Evolutionary conservation across 2,888 invertebrate genomes (phyloP).

Genomic region (Acanthosepion pharaonis): DNA sequence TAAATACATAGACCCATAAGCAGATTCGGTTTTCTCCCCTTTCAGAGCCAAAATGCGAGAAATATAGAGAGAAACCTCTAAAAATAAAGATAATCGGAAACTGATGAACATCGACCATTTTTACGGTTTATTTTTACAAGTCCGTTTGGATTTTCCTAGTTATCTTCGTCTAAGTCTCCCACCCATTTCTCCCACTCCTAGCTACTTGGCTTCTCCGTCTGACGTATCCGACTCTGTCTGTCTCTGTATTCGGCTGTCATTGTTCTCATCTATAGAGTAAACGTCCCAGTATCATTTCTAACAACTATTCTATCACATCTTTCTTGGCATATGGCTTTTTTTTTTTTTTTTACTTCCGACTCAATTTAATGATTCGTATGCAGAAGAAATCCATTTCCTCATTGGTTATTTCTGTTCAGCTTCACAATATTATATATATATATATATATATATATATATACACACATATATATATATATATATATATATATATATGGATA

Average conservation of each 20-base stretch:
- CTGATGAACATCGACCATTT: conserved; percentile 23
- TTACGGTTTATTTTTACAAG: neutral
- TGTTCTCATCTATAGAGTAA: neutral
- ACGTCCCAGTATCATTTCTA: neutral
- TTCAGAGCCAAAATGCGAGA: neutral
- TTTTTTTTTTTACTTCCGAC: neutral
- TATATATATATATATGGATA: neutral
- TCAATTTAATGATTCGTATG: neutral
- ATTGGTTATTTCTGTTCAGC: neutral
- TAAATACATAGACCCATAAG: neutral
- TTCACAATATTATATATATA: neutral
- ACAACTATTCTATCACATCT: neutral
- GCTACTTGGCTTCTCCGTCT: neutral
- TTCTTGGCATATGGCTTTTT: neutral
- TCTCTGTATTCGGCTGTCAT: neutral
- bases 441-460: conserved; percentile 24
- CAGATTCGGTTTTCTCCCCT: too few relatives aligned
- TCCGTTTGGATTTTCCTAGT: neutral
- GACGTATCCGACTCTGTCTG: neutral
- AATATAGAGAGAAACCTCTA: neutral
- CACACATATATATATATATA: neutral
- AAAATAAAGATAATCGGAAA: conserved; percentile 6
- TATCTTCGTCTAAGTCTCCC: neutral
- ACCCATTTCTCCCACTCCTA: too few relatives aligned
- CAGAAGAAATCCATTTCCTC: neutral